Evolutionary conservation across 92 coral and sea anemone species (phyloP).

Genomic region (Plumapathes pennacea): DNA sequence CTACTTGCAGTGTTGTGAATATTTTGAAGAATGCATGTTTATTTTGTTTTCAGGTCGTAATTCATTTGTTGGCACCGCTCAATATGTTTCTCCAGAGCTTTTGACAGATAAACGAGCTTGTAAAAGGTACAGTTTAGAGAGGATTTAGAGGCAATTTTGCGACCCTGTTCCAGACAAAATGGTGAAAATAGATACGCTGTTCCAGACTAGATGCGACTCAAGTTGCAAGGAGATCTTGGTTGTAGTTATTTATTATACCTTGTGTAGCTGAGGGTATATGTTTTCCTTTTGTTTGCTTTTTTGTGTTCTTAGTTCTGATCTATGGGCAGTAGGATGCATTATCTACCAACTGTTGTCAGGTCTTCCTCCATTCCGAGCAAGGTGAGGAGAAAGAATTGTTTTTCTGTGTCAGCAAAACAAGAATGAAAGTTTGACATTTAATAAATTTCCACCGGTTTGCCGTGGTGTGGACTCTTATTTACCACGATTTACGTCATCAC

Average conservation of each 20-base stretch:
- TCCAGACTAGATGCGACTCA: too few relatives aligned
- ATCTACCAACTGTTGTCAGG: conserved; percentile 95
- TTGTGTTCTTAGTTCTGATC: conserved; percentile 73
- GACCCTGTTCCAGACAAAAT: too few relatives aligned
- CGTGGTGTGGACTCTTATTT: too few relatives aligned
- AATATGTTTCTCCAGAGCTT: conserved; percentile 98
- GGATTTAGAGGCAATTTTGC: too few relatives aligned
- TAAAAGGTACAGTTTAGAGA: conserved; percentile 77
- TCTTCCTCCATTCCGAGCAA: conserved; percentile 94
- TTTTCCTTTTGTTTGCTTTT: background rate
- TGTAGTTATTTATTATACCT: too few relatives aligned
- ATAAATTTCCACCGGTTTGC: too few relatives aligned
- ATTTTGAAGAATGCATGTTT: background rate
- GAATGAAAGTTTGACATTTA: too few relatives aligned
- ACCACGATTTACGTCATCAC: too few relatives aligned
- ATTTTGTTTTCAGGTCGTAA: conserved; percentile 71
- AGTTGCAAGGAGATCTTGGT: too few relatives aligned
- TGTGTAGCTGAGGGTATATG: too few relatives aligned
- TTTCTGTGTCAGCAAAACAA: background rate
- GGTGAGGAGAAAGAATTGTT: conserved; percentile 34
- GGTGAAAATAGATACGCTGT: too few relatives aligned
- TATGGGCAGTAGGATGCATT: conserved; percentile 98
- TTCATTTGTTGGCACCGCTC: conserved; percentile 99
- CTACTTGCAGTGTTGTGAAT: background rate
- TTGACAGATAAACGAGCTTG: conserved; percentile 89